Base-by-base conservation (phyloP, 2,888 invertebrate genomes). In the Taphrorychus bicolor region DNA sequence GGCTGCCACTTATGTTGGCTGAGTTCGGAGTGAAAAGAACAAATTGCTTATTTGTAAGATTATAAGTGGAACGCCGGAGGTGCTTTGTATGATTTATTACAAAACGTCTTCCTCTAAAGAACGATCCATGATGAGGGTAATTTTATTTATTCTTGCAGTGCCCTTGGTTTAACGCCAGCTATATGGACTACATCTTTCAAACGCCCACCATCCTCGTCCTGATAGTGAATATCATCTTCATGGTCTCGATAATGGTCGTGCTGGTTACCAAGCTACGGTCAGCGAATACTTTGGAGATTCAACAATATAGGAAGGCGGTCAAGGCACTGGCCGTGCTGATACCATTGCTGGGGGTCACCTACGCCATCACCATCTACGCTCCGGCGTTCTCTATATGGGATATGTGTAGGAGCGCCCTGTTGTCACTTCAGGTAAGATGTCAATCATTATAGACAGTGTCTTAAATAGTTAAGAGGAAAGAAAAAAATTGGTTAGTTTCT, bases 191-290 rank as follows among this genome's bases (percentile, higher is more conserved):
- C 92, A 91, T 96, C 74, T 93, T 92, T 81, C 92, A 94, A 79
- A 90, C 88, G 0, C 95, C 96, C 0, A 93, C 94, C 1, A 87
- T 95, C 71, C 83, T 87, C 18, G 94, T 95, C 7, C 87, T 97
- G 22, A 87, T 90, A 62, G 87, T 94, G 74, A 95, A 96, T 84
- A 86, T 91, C 56, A 86, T 92, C 75, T 94, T 94, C 82, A 87
- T 94, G 68, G 84, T 92, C 75, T 88, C 88, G 84, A 94, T 95
- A 75, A 93, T 95, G 92, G 93, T 94, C 90, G 95, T 97, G 57
- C 85, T 97, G 71, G 95, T 97, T 78, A 96, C 95, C 23, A 97
- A 97, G 78, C 87, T 97, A 3, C 88, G 95, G 54, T 95, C 96
- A 17, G 93, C 96, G 14, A 95, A 94, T 78, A 93, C 92, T 1